Evolutionary conservation across 2,888 invertebrate species (phyloP).

Genomic region (Chymomyza fuscimana): DNA sequence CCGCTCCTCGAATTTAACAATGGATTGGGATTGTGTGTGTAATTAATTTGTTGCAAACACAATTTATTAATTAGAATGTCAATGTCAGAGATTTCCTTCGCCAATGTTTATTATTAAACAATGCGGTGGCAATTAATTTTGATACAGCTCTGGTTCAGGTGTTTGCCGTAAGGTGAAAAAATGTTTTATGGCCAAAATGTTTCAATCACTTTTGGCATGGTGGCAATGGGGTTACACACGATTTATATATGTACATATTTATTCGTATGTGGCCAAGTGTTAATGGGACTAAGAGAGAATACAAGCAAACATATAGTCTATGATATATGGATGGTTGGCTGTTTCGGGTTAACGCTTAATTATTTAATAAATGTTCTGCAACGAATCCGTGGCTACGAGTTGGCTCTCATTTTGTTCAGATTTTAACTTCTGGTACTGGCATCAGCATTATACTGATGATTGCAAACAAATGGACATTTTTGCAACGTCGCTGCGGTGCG

Average conservation of each 20-base stretch:
- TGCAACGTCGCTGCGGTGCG: constrained; percentile 24
- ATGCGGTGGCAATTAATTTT: constrained; percentile 58
- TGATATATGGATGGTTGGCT: neutral
- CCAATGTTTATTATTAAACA: constrained; percentile 42
- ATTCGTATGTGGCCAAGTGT: constrained; percentile 13
- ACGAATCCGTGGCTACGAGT: constrained; percentile 42
- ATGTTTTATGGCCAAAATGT: constrained; percentile 5
- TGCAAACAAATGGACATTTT: constrained; percentile 31
- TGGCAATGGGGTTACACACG: neutral
- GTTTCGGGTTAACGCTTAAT: constrained; percentile 49
- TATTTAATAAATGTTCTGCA: constrained; percentile 64
- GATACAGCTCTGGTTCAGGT: constrained; percentile 44
- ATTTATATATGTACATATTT: neutral
- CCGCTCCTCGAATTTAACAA: neutral
- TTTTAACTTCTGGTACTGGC: constrained; percentile 29
- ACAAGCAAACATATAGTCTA: no score
- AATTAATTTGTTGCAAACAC: constrained; percentile 66
- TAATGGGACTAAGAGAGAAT: constrained; percentile 7
- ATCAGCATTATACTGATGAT: constrained; percentile 33
- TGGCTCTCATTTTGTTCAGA: constrained; percentile 32
- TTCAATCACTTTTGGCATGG: constrained; percentile 5
- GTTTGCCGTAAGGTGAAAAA: neutral
- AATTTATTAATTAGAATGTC: constrained; percentile 68
- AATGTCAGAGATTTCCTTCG: constrained; percentile 49
- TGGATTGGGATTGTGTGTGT: constrained; percentile 13